These are phyloP conservation scores for Dendroctonus ponderosae DNA, from an alignment of 1,140 invertebrate genomes.

Conservation along the genomic window DNA sequence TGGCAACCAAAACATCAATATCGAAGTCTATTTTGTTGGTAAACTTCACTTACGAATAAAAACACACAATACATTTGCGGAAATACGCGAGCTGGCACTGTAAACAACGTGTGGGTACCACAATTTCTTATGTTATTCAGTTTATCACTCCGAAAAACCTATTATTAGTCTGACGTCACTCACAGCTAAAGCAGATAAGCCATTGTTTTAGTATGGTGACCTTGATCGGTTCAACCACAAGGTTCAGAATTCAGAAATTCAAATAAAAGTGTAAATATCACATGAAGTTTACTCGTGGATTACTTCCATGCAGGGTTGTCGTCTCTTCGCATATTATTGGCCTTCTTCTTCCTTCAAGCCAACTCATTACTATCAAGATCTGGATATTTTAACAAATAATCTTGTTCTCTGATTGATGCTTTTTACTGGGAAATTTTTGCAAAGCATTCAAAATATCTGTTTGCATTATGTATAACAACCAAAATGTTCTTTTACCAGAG, in stretches of 20 bases:
- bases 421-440: too few relatives aligned
- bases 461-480: too few relatives aligned
- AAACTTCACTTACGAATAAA: slow-evolving; percentile 1
- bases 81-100: neutral
- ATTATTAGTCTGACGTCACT: slow-evolving; percentile 26
- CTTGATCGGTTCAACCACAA: slow-evolving; percentile 19
- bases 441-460: too few relatives aligned
- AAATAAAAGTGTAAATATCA: slow-evolving; percentile 15
- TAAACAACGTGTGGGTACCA: neutral
- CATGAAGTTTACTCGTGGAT: slow-evolving; percentile 1
- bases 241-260: neutral
- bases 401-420: too few relatives aligned
- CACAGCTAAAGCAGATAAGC: slow-evolving; percentile 2
- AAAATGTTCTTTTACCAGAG: too few relatives aligned
- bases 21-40: neutral
- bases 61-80: neutral
- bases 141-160: slow-evolving; percentile 15
- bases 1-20: slow-evolving; percentile 35
- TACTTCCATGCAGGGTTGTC: too few relatives aligned
- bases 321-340: too few relatives aligned
- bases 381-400: too few relatives aligned
- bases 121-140: slow-evolving; percentile 6
- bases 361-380: too few relatives aligned
- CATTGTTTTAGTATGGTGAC: slow-evolving; percentile 24
- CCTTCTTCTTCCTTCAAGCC: too few relatives aligned